A percentile compares a stretch with the other conserved stretches of the same genome.
These are phyloP conservation scores for Orthonyx spaldingii DNA, from an alignment of 2,113 vertebrate species.

Conservation along the genomic window DNA sequence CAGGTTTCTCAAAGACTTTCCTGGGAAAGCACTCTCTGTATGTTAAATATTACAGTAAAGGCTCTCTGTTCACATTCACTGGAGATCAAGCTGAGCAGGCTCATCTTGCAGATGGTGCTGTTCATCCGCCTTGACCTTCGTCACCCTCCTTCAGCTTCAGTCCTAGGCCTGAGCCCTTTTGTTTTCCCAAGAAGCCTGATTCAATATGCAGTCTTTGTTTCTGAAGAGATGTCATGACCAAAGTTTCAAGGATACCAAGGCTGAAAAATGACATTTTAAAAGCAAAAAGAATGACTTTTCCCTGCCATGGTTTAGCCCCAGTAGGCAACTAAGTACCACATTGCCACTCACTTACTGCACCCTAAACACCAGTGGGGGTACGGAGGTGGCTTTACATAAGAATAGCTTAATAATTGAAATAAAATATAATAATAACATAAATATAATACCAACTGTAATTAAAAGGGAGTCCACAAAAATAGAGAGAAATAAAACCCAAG, in stretches of 20 bases:
- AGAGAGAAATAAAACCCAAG: background rate
- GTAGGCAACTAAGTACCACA: background rate
- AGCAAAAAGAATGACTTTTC: background rate
- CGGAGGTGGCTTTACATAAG: background rate
- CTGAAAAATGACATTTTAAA: background rate
- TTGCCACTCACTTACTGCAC: too few species aligned
- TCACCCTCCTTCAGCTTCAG: background rate
- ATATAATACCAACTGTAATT: too few species aligned
- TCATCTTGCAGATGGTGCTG: background rate
- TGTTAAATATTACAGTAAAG: background rate
- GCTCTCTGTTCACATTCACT: accelerated
- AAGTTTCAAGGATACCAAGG: background rate
- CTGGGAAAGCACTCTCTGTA: background rate
- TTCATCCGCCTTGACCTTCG: background rate
- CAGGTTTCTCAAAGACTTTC: background rate
- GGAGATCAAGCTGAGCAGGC: background rate
- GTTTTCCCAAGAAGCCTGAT: background rate
- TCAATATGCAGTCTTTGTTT: background rate
- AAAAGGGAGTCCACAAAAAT: background rate
- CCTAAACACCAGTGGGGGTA: background rate
- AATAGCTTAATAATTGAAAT: background rate
- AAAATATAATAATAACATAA: background rate
- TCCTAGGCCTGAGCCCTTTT: background rate
- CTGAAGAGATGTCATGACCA: background rate
- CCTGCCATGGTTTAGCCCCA: background rate